phyloP scores from a whole-genome alignment of 2,113 vertebrate genomes.

The Pleuronectes platessa region DNA sequence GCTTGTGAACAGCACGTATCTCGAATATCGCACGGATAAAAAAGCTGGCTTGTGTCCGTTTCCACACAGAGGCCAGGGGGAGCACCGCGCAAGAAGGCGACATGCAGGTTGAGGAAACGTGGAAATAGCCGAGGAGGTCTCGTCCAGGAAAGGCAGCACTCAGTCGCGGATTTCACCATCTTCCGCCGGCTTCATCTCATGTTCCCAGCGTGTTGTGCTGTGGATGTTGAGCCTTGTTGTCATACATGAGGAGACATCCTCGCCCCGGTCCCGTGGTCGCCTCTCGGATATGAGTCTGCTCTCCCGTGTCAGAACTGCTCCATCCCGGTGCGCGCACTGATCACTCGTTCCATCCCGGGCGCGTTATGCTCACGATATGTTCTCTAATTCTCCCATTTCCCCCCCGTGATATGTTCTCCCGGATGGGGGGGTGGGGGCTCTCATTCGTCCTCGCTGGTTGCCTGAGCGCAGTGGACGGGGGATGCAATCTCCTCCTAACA shows the following conservation, averaged over 20 bases:
- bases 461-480: conserved; percentile 65
- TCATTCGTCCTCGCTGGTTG: conserved; percentile 52
- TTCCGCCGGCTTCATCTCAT: conserved; percentile 39
- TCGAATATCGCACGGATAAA: neutral
- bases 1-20: neutral
- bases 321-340: neutral
- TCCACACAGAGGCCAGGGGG: conserved; percentile 41
- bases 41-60: conserved; percentile 20
- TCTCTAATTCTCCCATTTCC: neutral
- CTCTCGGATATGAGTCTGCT: conserved; percentile 25
- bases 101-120: conserved; percentile 5
- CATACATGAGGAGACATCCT: conserved; percentile 51
- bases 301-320: conserved; percentile 23
- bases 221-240: conserved; percentile 45
- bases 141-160: conserved; percentile 21
- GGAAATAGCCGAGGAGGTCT: neutral
- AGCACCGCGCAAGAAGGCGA: conserved; percentile 2
- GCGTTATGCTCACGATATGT: conserved; percentile 11
- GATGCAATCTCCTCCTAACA: conserved; percentile 73
- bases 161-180: conserved; percentile 19
- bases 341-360: conserved; percentile 5
- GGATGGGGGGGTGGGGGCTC: conserved; percentile 22
- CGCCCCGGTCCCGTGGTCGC: conserved; percentile 58
- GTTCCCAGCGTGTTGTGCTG: conserved; percentile 34
- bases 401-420: neutral